Evolutionary conservation across 2,113 vertebrate species (phyloP).

Genomic region (Martes martes): DNA sequence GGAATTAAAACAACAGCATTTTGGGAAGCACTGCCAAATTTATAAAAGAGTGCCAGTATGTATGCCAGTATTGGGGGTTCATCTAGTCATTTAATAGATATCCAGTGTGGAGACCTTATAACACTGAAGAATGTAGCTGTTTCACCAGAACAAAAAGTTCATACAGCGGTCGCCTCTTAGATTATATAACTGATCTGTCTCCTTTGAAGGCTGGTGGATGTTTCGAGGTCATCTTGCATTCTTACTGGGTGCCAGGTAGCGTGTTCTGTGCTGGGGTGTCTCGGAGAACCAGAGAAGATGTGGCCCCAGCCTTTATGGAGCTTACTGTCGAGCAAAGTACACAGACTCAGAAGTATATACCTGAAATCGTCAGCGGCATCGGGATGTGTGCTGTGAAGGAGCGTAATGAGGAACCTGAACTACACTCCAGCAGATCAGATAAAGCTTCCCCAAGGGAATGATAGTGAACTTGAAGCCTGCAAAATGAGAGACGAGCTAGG

Average conservation of each 20-base stretch:
- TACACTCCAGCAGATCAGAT: not conserved
- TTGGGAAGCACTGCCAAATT: not conserved
- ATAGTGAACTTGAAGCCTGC: not conserved
- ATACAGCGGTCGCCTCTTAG: not conserved
- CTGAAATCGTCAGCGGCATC: fast-evolving
- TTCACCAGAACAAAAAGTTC: not conserved
- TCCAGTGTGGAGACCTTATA: not conserved
- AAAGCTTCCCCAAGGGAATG: not conserved
- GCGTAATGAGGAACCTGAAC: not conserved
- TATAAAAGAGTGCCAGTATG: not conserved
- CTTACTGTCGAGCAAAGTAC: not conserved
- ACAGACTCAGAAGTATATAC: not conserved
- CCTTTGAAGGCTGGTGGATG: not conserved
- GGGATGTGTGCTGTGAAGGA: not conserved
- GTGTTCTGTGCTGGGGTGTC: not conserved
- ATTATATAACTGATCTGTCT: not conserved
- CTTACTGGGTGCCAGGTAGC: not conserved
- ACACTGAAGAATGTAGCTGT: not conserved
- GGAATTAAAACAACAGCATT: not conserved
- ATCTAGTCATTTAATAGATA: not conserved
- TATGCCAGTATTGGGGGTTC: not conserved
- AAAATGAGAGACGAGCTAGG: not conserved
- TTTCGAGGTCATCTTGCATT: not conserved
- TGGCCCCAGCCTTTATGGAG: not conserved
- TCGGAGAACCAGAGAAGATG: not conserved